These are phyloP conservation scores for Mellilla xanthometata DNA, from an alignment of 2,888 invertebrate genomes.

Conservation along the genomic window DNA sequence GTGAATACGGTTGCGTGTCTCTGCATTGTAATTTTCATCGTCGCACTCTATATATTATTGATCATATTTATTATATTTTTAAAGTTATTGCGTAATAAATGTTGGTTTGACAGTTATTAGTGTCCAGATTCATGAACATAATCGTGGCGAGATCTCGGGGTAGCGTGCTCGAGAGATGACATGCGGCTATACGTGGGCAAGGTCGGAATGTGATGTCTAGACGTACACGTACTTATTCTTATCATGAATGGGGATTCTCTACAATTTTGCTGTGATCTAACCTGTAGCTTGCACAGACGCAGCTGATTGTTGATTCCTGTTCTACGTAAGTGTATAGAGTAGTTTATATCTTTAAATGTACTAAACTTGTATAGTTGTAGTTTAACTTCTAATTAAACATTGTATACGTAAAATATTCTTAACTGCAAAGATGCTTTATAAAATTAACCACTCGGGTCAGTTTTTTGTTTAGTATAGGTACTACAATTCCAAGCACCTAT, in stretches of 20 bases:
- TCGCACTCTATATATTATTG: constrained; percentile 33
- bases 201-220: constrained; percentile 19
- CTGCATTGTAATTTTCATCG: constrained; percentile 37
- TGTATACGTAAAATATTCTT: too few species aligned
- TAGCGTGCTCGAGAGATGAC: constrained; percentile 11
- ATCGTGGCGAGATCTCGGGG: constrained; percentile 11
- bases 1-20: constrained; percentile 38
- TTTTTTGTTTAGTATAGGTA: too few species aligned
- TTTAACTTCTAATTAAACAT: too few species aligned
- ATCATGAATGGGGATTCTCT: constrained; percentile 17
- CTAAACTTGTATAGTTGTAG: too few species aligned
- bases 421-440: too few species aligned
- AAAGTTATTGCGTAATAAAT: constrained; percentile 43
- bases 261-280: constrained; percentile 10
- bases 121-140: constrained; percentile 25
- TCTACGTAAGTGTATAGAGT: background rate
- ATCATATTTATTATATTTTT: constrained; percentile 36
- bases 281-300: background rate
- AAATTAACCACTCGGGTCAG: too few species aligned
- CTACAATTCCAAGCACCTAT: background rate
- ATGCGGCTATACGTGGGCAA: constrained; percentile 10
- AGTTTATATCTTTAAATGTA: too few species aligned
- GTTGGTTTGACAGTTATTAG: constrained; percentile 33
- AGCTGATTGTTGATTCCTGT: constrained; percentile 2
- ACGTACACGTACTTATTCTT: constrained; percentile 6